phyloP scores from a whole-genome alignment of 2,113 vertebrate genomes.

The Arvicanthis niloticus region DNA sequence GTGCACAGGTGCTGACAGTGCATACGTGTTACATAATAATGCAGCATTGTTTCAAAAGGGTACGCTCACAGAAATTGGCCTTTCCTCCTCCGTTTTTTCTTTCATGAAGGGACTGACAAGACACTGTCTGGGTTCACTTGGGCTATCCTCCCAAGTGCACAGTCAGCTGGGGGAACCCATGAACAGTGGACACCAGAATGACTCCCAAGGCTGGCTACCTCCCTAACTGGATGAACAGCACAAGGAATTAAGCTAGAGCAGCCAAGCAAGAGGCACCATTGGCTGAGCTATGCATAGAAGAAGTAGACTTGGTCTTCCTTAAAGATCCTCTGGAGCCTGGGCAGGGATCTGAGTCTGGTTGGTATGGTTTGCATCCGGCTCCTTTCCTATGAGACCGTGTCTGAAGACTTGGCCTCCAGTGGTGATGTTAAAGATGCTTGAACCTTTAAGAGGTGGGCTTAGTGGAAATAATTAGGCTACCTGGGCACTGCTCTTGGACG shows the following conservation, averaged over 20 bases:
- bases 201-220: not conserved
- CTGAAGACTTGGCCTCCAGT: not conserved
- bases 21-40: not conserved
- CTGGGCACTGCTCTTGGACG: not conserved
- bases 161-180: not conserved
- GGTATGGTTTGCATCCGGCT: not conserved
- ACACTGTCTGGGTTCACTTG: not conserved
- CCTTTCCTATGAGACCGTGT: not conserved
- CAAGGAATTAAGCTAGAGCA: not conserved
- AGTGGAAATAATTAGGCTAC: not conserved
- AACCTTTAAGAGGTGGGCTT: not conserved
- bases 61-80: not conserved
- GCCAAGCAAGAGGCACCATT: conserved; percentile 9
- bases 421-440: not conserved
- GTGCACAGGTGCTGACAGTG: not conserved
- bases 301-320: not conserved
- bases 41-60: conserved; percentile 2
- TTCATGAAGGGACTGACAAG: not conserved
- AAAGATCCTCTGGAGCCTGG: not conserved
- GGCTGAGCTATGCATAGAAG: not conserved
- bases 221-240: not conserved
- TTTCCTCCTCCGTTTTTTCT: not conserved
- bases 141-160: not conserved
- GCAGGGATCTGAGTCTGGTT: not conserved
- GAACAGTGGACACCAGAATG: not conserved